Evolutionary conservation across 2,113 vertebrate species (phyloP).

Genomic region (Hippotragus niger): DNA sequence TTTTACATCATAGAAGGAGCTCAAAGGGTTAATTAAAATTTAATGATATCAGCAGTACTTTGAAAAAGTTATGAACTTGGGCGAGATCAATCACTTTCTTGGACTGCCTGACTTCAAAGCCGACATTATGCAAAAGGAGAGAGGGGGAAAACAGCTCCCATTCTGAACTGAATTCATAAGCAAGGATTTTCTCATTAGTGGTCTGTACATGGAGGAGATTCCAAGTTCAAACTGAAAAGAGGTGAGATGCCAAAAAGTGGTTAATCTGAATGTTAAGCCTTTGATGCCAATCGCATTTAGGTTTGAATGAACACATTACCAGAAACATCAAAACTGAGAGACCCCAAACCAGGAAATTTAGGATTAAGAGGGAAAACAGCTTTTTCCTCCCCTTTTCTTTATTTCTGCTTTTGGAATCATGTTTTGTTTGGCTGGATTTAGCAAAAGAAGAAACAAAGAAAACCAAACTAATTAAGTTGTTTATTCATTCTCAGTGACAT

Average conservation of each 20-base stretch:
- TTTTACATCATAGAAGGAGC: constrained; percentile 95
- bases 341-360: constrained; percentile 59
- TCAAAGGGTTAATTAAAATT: constrained; percentile 99
- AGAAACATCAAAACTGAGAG: constrained; percentile 42
- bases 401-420: constrained; percentile 46
- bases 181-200: constrained; percentile 87
- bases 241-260: constrained; percentile 78
- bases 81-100: constrained; percentile 97
- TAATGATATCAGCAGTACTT: constrained; percentile 95
- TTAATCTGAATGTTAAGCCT: constrained; percentile 76
- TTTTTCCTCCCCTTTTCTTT: not conserved
- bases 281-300: constrained; percentile 71
- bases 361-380: constrained; percentile 58
- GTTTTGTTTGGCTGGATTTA: constrained; percentile 72
- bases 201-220: constrained; percentile 81
- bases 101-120: constrained; percentile 94
- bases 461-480: constrained; percentile 77
- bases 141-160: constrained; percentile 67
- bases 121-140: constrained; percentile 88
- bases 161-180: constrained; percentile 88
- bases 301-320: constrained; percentile 62
- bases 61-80: constrained; percentile 97
- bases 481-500: constrained; percentile 74
- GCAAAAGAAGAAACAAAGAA: constrained; percentile 64
- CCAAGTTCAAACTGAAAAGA: constrained; percentile 81